These are phyloP conservation scores for Tenthredo mesomela DNA, from an alignment of 2,888 invertebrate species.

Conservation along the genomic window DNA sequence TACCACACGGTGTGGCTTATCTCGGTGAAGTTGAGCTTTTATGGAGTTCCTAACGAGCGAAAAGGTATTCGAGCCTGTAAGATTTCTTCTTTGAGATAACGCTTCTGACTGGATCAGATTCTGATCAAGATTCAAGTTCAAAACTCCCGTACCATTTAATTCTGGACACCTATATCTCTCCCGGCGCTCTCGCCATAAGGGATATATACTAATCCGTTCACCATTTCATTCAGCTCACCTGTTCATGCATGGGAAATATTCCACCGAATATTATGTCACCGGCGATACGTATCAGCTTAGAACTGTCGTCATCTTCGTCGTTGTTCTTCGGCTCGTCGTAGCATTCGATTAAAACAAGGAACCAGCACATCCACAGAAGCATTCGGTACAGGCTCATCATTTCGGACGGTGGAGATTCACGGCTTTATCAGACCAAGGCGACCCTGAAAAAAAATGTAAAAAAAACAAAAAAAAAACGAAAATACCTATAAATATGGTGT, in stretches of 20 bases:
- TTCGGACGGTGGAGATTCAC: background rate
- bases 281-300: conserved; percentile 75
- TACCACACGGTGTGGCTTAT: conserved; percentile 34
- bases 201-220: too few species aligned
- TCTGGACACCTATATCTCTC: background rate
- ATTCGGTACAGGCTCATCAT: conserved; percentile 62
- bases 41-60: conserved; percentile 48
- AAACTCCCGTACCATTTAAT: background rate
- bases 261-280: conserved; percentile 86
- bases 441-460: background rate
- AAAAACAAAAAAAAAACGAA: too few species aligned
- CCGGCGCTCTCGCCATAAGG: too few species aligned
- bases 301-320: conserved; percentile 77
- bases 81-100: conserved; percentile 47
- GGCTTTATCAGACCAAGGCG: background rate
- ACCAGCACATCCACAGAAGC: conserved; percentile 62
- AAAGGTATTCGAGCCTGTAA: conserved; percentile 5
- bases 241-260: conserved; percentile 85
- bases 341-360: conserved; percentile 62
- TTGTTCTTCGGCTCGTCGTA: conserved; percentile 66
- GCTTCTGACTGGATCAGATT: conserved; percentile 23
- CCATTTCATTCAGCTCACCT: conserved; percentile 67
- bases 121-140: background rate
- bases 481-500: too few species aligned
- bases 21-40: conserved; percentile 33